Percentiles rank a stretch among this genome's conserved stretches.
These are phyloP conservation scores for Patella pellucida DNA, from an alignment of 2,888 invertebrate genomes.

Conservation along the genomic window DNA sequence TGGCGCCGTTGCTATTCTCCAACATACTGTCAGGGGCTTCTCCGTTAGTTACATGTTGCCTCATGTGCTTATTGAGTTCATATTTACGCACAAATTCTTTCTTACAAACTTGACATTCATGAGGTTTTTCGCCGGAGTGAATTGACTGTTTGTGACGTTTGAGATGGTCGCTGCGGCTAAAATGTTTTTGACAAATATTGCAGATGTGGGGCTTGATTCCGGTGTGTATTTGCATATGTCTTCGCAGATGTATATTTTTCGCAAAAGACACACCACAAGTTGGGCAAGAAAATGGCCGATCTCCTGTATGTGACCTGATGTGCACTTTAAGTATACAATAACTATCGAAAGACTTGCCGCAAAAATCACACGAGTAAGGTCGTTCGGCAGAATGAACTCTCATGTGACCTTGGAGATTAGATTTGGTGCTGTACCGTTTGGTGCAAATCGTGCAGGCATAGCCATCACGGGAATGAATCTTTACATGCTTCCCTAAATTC, in stretches of 20 bases:
- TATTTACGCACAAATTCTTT: slow-evolving; percentile 55
- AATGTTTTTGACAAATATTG: slow-evolving; percentile 48
- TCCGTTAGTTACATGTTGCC: slow-evolving; percentile 33
- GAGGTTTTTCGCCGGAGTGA: slow-evolving; percentile 48
- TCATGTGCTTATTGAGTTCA: slow-evolving; percentile 52
- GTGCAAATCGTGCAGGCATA: slow-evolving; percentile 41
- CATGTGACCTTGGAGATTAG: slow-evolving; percentile 49
- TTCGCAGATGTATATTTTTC: slow-evolving; percentile 55
- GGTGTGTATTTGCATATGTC: slow-evolving; percentile 53
- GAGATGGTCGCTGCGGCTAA: slow-evolving; percentile 51
- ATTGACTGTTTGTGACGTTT: slow-evolving; percentile 54
- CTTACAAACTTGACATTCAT: slow-evolving; percentile 47
- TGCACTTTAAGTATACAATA: slow-evolving; percentile 47
- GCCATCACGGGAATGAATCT: slow-evolving; percentile 39
- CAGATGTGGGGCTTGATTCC: slow-evolving; percentile 53
- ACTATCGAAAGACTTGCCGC: slow-evolving; percentile 44
- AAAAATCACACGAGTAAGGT: slow-evolving; percentile 43
- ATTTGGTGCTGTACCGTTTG: slow-evolving; percentile 42
- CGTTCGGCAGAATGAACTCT: slow-evolving; percentile 42
- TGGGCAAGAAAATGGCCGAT: slow-evolving; percentile 51
- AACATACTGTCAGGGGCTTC: slow-evolving; percentile 21
- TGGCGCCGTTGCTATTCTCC: neutral
- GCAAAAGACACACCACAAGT: slow-evolving; percentile 54
- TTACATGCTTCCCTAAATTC: slow-evolving; percentile 41
- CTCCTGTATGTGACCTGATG: slow-evolving; percentile 48